phyloP scores from a whole-genome alignment of 2,888 invertebrate species.

The Odontocerum albicorne region DNA sequence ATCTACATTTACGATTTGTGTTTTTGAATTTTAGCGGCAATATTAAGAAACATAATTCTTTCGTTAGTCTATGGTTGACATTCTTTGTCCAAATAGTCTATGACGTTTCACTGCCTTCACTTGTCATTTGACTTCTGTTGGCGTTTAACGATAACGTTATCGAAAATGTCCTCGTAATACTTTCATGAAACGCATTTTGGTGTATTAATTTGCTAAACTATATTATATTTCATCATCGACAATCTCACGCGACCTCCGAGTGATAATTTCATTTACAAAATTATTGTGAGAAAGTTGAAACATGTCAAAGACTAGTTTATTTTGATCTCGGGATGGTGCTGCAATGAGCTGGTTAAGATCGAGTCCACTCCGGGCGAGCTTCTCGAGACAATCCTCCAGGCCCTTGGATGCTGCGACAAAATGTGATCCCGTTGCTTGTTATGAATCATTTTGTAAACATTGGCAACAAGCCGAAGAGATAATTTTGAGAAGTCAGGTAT shows the following conservation, averaged over 20 bases:
- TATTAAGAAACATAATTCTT: too few relatives aligned
- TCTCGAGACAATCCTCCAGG: constrained; percentile 62
- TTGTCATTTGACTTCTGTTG: constrained; percentile 14
- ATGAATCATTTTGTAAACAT: constrained; percentile 90
- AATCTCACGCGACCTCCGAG: neutral
- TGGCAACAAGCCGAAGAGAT: constrained; percentile 92
- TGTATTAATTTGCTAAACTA: constrained; percentile 4
- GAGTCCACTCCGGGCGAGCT: constrained; percentile 59
- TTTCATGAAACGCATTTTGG: neutral
- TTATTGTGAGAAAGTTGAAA: constrained; percentile 1
- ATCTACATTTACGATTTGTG: too few relatives aligned
- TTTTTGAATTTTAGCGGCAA: too few relatives aligned
- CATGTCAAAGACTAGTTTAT: constrained; percentile 14
- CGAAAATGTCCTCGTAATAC: constrained; percentile 28
- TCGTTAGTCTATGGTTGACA: too few relatives aligned
- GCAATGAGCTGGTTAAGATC: constrained; percentile 72
- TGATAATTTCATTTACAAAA: neutral
- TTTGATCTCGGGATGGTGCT: constrained; percentile 22
- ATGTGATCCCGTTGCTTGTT: constrained; percentile 87
- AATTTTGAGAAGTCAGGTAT: constrained; percentile 73
- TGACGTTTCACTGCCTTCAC: too few relatives aligned
- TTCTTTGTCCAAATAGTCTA: too few relatives aligned
- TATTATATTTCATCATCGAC: neutral
- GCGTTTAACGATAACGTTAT: constrained; percentile 29
- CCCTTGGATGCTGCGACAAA: constrained; percentile 68